Conservation (phyloP, 2,888 invertebrate genomes). For the Drosophila seclusa region DNA sequence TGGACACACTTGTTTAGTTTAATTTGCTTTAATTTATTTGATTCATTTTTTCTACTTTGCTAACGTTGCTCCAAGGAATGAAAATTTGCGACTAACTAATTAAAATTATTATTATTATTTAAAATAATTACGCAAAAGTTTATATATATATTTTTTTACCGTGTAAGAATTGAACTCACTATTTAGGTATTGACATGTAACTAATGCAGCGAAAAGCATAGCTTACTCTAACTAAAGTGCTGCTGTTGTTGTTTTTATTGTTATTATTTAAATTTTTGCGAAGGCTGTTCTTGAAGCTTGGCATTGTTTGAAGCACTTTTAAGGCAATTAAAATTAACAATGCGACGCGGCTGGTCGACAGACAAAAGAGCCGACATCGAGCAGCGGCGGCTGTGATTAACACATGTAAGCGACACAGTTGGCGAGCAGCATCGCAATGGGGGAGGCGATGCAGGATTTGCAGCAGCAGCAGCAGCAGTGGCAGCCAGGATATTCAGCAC, state of each 20-base stretch:
- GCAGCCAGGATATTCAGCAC: constrained; percentile 4
- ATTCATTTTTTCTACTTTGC: background rate
- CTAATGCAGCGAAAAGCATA: background rate
- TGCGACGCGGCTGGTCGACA: constrained; percentile 41
- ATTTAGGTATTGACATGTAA: background rate
- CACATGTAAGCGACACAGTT: constrained; percentile 79
- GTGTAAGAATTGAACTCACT: background rate
- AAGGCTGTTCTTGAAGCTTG: constrained; percentile 20
- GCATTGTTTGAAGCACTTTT: constrained; percentile 71
- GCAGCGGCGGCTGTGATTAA: constrained; percentile 76
- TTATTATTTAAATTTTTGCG: constrained; percentile 4
- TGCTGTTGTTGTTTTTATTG: constrained; percentile 20
- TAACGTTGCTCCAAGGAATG: background rate
- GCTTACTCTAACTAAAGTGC: constrained; percentile 6
- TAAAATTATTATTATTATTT: background rate
- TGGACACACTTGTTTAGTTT: background rate
- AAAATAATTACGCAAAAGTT: background rate
- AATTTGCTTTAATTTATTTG: background rate
- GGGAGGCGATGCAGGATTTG: constrained; percentile 35
- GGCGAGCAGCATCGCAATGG: constrained; percentile 30
- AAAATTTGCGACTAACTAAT: background rate
- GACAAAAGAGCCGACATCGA: constrained; percentile 64
- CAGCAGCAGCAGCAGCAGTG: constrained; percentile 9
- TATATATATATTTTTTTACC: background rate
- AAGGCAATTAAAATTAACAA: constrained; percentile 81